Percentiles rank a stretch among this genome's conserved stretches.
These are phyloP conservation scores for Alces alces DNA, from an alignment of 2,113 vertebrate genomes.

Conservation along the genomic window DNA sequence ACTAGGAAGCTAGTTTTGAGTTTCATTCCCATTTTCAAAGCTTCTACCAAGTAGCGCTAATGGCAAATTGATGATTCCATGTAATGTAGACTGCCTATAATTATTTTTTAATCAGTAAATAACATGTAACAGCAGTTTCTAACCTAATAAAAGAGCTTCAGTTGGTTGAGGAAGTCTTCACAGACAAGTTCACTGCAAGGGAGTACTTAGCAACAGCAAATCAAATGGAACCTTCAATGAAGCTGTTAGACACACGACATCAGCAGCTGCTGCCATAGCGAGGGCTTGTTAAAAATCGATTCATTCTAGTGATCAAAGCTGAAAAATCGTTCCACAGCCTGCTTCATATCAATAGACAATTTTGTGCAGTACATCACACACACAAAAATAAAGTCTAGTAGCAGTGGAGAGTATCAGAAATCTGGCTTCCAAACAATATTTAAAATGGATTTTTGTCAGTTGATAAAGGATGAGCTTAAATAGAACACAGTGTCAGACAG, in stretches of 20 bases:
- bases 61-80: constrained; percentile 79
- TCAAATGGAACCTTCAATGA: constrained; percentile 69
- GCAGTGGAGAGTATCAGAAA: constrained; percentile 30
- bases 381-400: constrained; percentile 46
- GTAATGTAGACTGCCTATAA: constrained; percentile 79
- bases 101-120: constrained; percentile 84
- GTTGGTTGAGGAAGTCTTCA: constrained; percentile 72
- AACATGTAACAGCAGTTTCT: constrained; percentile 83
- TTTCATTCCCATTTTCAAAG: constrained; percentile 71
- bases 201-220: constrained; percentile 79
- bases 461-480: constrained; percentile 50
- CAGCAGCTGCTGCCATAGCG: background rate
- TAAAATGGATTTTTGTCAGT: constrained; percentile 70
- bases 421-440: constrained; percentile 64
- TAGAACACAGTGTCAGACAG: constrained; percentile 25
- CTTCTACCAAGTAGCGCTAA: constrained; percentile 72
- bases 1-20: constrained; percentile 74
- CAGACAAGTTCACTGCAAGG: constrained; percentile 69
- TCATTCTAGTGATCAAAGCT: constrained; percentile 72
- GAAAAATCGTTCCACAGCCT: constrained; percentile 57
- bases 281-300: constrained; percentile 72
- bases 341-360: constrained; percentile 72
- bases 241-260: constrained; percentile 63
- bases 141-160: constrained; percentile 79
- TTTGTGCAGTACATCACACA: constrained; percentile 60